Evolutionary conservation across 2,797 vertebrate genomes (phyloP), one percentile per base, ranked within the genome.

Genomic region (Enteromius anoplus): DNA sequence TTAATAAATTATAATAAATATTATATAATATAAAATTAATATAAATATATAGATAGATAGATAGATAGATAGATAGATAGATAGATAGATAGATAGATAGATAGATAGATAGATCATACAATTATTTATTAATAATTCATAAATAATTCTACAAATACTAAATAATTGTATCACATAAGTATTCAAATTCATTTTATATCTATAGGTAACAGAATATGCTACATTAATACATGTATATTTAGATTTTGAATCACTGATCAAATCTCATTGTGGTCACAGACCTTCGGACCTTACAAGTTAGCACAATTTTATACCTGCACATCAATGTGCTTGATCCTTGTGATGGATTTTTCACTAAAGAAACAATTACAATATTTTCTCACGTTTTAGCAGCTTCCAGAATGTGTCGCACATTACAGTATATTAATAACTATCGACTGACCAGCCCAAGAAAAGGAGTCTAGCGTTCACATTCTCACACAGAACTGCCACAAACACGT

Each of bases 401-500:
- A 64, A 15, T 9, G 29, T 62, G 14, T 45, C 10, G 23, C 75
- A 29, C 37, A 65, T 49, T 40, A 32, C 32, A 32, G 32, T 32
- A 75, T 42, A 40, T 32, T 9, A 53, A 76, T 68, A 42, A 68
- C 81, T 45, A 42, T 47, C 32, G 45, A 58, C 34, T 34, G 45
- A 73, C 11, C 23, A 40, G 34, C 10, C 58, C 68, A 72, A 26
- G 37, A 64, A 45, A 40, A 55, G 53, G 37, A 58, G 5, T 47
- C 6, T 60, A 72, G 58, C 17, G 40, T 62, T 29, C 29, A 68
- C 45, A 83, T 53, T 21, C 37, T 71, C 40, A 75, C 78, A 83
- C 9, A 78, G 40, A 75, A 66, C 58, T 45, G 10, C 49, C 15
- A 45, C 64, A 83, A 68, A 84, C 49, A 75, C 32, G 32, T 0